Conservation (phyloP, 1,140 invertebrate species). For the Drosophila setifemur region DNA sequence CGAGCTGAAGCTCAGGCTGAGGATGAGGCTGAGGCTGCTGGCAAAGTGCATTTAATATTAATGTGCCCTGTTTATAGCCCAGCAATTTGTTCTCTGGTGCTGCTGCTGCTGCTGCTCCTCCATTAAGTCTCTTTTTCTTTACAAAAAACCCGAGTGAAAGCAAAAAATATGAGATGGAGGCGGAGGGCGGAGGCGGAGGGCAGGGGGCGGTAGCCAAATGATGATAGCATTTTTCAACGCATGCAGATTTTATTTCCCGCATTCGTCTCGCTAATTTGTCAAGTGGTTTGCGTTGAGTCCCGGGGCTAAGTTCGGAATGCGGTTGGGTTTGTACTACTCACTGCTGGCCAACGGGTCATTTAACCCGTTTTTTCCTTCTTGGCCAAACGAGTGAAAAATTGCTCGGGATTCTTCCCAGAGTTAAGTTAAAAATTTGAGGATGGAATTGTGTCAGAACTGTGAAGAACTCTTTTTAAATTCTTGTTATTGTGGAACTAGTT, state of each 20-base stretch:
- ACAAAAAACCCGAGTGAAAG: slow-evolving; percentile 4
- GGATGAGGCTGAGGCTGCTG: slow-evolving; percentile 8
- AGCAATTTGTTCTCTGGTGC: slow-evolving; percentile 61
- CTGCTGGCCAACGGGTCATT: slow-evolving; percentile 41
- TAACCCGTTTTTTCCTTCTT: slow-evolving; percentile 38
- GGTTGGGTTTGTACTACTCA: slow-evolving; percentile 4
- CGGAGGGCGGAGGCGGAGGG: too few species aligned
- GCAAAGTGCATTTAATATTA: slow-evolving; percentile 76
- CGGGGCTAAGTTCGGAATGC: slow-evolving; percentile 8
- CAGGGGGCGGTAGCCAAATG: slow-evolving; percentile 29
- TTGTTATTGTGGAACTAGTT: too few species aligned
- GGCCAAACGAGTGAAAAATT: slow-evolving; percentile 11
- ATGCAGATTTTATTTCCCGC: slow-evolving; percentile 62
- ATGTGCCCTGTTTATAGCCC: slow-evolving; percentile 69
- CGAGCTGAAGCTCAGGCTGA: slow-evolving; percentile 6
- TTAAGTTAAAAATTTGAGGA: background rate
- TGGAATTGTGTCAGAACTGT: too few species aligned
- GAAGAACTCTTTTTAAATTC: too few species aligned
- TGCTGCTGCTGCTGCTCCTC: background rate
- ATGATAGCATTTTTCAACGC: slow-evolving; percentile 64
- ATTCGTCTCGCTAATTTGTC: slow-evolving; percentile 59
- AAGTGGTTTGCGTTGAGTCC: slow-evolving; percentile 25
- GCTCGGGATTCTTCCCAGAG: background rate
- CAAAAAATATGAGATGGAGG: slow-evolving; percentile 1
- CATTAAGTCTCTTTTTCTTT: slow-evolving; percentile 26